phyloP scores from a whole-genome alignment of 2,888 invertebrate species.

The Sthenelais limicola region DNA sequence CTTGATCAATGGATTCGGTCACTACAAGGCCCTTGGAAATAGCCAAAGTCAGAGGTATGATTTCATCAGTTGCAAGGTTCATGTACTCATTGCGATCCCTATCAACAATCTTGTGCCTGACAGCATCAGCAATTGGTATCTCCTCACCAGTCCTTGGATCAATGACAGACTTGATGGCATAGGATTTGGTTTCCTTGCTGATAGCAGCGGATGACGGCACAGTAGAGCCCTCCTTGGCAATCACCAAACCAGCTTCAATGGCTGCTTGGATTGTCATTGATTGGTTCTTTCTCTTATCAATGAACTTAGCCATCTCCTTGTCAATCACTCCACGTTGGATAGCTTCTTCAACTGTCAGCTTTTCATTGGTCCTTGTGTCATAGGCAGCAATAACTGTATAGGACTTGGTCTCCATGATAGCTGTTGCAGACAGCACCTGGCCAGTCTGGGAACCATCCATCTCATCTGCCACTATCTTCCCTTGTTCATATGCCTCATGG shows the following conservation, averaged over 20 bases:
- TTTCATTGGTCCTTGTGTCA: slow-evolving; percentile 89
- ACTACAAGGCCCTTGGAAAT: slow-evolving; percentile 83
- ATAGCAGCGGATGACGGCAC: slow-evolving; percentile 28
- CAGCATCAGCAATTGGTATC: slow-evolving; percentile 83
- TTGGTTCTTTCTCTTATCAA: slow-evolving; percentile 72
- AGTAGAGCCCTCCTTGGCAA: slow-evolving; percentile 48
- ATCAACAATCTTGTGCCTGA: slow-evolving; percentile 90
- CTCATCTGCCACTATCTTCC: slow-evolving; percentile 85
- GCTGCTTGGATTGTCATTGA: slow-evolving; percentile 87
- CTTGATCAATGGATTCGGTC: slow-evolving; percentile 56
- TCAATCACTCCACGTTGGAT: slow-evolving; percentile 84
- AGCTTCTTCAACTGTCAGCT: slow-evolving; percentile 79
- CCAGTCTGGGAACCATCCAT: slow-evolving; percentile 75
- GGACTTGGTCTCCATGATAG: slow-evolving; percentile 79
- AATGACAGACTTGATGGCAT: slow-evolving; percentile 74
- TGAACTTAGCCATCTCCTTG: slow-evolving; percentile 75
- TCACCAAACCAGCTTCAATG: slow-evolving; percentile 83
- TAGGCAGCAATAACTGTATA: slow-evolving; percentile 80
- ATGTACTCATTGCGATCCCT: slow-evolving; percentile 76
- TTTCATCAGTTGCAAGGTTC: slow-evolving; percentile 86
- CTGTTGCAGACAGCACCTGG: slow-evolving; percentile 75
- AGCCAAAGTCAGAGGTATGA: slow-evolving; percentile 87
- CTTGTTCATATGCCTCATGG: slow-evolving; percentile 84
- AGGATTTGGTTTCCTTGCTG: slow-evolving; percentile 51
- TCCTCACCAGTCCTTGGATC: slow-evolving; percentile 85